Evolutionary conservation across 1,140 invertebrate genomes (phyloP), one percentile per base, ranked within the genome.

Genomic region (Drosophila orosa): DNA sequence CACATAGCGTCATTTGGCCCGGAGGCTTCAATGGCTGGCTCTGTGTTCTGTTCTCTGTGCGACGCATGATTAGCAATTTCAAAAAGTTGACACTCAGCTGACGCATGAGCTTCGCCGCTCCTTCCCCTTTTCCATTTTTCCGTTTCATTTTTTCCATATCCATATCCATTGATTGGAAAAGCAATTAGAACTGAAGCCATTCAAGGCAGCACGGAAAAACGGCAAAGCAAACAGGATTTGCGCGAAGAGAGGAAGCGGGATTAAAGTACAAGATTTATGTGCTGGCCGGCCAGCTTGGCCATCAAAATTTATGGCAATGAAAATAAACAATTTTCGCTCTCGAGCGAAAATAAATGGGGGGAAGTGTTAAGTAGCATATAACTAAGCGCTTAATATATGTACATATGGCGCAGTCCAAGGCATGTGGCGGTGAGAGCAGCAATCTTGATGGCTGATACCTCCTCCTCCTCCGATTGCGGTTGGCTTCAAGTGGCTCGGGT

Each of bases 41-140:
- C 24, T 68, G 69, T 61, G 69, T 24, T 27, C 55, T 61, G 69
- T 24, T 27, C 55, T 40, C 35, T 47, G 59, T 15, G 61, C 61
- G 25, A 33, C 50, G 57, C 69, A 73, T 83, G 83, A 86, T 86
- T 86, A 86, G 82, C 82, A 69, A 82, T 78, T 85, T 78, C 69
- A 82, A 82, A 84, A 78, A 78, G 83, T 75, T 87, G 83, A 87
- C 83, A 86, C 74, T 85, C 66, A 61, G 74, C 83, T 87, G 83
- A 86, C 83, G 83, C 82, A 86, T 87, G 83, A 87, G 72, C 31
- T 24, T n/a, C 31, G 77, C 66, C 61, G 27, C 29, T 71, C 48
- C n/a, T 29, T 33, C 31, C 37, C 9, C 27, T 35, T 60, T 59
- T 37, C n/a, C 12, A 39, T 25, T 31, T 50, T 42, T 12, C 35